Evolutionary conservation across 2,113 vertebrate genomes (phyloP).

Genomic region (Tinamus guttatus): DNA sequence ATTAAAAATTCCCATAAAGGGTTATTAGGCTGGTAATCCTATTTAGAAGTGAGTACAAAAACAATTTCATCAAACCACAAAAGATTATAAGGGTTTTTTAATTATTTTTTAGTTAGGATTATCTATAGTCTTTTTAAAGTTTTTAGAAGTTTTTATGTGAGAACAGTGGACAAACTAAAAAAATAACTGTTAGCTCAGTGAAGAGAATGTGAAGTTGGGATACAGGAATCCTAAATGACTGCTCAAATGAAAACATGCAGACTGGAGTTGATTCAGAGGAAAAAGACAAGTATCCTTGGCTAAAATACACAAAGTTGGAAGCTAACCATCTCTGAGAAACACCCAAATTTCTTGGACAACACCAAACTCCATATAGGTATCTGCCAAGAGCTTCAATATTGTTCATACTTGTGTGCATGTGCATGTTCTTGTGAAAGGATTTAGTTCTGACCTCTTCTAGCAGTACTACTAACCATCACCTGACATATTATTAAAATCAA

Average conservation of each 20-base stretch:
- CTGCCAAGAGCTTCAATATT: not conserved
- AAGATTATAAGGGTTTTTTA: not conserved
- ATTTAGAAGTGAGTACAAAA: not conserved
- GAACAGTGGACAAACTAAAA: not conserved
- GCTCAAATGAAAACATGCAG: not conserved
- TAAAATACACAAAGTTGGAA: not conserved
- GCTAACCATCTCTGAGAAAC: not conserved
- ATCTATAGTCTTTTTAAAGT: not conserved
- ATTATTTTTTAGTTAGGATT: not conserved
- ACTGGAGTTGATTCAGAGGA: not conserved
- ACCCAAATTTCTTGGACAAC: not conserved
- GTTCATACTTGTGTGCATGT: not conserved
- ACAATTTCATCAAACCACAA: not conserved
- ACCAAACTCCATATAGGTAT: accelerated
- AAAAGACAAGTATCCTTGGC: not conserved
- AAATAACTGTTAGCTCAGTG: not conserved
- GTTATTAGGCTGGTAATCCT: not conserved
- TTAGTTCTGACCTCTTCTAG: not conserved
- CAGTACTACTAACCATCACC: not conserved
- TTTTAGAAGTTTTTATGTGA: too few species aligned
- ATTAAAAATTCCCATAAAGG: not conserved
- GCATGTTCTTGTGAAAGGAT: not conserved
- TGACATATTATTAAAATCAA: not conserved
- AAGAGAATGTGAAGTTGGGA: not conserved
- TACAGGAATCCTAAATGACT: not conserved